These are phyloP conservation scores for Zaprionus gabonicus DNA, from an alignment of 1,140 invertebrate genomes.

Conservation along the genomic window DNA sequence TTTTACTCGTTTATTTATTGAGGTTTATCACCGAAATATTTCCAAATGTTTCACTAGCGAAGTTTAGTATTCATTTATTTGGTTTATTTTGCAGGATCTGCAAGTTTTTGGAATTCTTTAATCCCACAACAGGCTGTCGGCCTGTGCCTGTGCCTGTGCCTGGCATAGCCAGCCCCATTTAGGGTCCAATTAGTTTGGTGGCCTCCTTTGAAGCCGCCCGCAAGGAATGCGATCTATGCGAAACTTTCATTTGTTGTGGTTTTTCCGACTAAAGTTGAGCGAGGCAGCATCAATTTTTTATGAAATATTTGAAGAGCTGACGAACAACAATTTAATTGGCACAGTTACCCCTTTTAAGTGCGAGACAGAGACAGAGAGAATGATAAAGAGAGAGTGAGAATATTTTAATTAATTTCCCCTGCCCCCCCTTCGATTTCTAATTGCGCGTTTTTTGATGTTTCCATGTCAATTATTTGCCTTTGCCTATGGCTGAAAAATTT, in stretches of 20 bases:
- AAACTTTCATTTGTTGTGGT: conserved; percentile 36
- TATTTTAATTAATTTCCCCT: conserved; percentile 75
- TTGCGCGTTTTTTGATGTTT: conserved; percentile 54
- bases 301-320: conserved; percentile 11
- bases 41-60: not conserved
- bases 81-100: no score
- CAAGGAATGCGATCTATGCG: conserved; percentile 1
- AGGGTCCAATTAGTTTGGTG: not conserved
- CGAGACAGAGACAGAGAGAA: no score
- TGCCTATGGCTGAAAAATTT: conserved; percentile 71
- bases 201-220: conserved; percentile 5
- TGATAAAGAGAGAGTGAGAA: conserved; percentile 7
- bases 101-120: not conserved
- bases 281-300: conserved; percentile 6
- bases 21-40: not conserved
- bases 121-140: not conserved
- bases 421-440: conserved; percentile 58
- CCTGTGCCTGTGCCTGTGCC: not conserved
- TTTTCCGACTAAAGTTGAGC: not conserved
- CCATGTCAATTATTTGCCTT: conserved; percentile 77
- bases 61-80: no score
- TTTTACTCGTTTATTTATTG: not conserved
- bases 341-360: not conserved
- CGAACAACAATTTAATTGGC: conserved; percentile 24
- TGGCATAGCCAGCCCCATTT: not conserved